phyloP scores from a whole-genome alignment of 2,888 invertebrate genomes.

The Idaea biselata region DNA sequence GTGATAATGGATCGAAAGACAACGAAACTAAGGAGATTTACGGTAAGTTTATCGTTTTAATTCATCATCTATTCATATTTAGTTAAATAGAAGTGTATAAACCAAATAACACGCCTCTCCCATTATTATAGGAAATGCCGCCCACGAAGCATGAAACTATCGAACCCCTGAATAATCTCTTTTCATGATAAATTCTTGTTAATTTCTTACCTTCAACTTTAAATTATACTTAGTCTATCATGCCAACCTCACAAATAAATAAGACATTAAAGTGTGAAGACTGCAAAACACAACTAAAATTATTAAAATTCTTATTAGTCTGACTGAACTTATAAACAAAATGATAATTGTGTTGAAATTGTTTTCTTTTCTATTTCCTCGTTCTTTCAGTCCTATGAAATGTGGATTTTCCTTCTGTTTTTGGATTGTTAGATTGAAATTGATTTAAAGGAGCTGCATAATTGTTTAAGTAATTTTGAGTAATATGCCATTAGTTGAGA shows the following conservation, averaged over 20 bases:
- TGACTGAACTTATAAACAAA: no score
- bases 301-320: no score
- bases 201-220: background rate
- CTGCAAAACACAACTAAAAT: no score
- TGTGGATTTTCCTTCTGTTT: no score
- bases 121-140: background rate
- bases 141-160: constrained; percentile 2
- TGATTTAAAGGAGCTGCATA: no score
- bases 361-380: no score
- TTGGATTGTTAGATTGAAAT: no score
- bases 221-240: background rate
- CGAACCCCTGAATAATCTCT: background rate
- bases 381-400: no score
- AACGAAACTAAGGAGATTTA: constrained; percentile 75
- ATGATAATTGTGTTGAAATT: no score
- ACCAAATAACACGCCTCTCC: background rate
- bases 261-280: no score
- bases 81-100: background rate
- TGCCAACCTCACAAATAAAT: background rate
- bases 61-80: constrained; percentile 12
- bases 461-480: no score
- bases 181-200: background rate
- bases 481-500: no score
- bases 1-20: constrained; percentile 75
- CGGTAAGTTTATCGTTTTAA: constrained; percentile 53